Base-by-base conservation (phyloP, 2,888 invertebrate species). In the Heliconius ismenius region DNA sequence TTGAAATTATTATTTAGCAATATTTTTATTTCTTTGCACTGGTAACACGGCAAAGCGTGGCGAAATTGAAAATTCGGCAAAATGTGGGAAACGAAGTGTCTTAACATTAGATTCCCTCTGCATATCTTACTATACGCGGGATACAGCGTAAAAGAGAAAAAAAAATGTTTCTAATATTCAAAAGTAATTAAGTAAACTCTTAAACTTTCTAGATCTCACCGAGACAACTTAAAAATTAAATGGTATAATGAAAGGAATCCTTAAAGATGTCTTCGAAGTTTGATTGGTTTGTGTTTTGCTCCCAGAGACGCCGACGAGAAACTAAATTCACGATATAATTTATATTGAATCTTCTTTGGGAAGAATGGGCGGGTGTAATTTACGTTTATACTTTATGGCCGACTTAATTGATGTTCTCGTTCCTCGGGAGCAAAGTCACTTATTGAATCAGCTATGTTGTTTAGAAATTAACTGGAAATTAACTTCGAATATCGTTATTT, bases 241-340 rank as follows among this genome's bases (percentile, higher is more conserved):
- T n/a, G n/a, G n/a, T n/a, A n/a, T 58, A 70, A n/a, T 58, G 9
- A 49, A 70, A 70, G n/a, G 70, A 70, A 70, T 70, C 70, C 32
- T 58, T 54, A 70, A 58, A 58, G n/a, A 70, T 39, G 58, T 28
- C 15, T 15, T 54, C 32, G 32, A 58, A 70, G 54, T 70, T 70
- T 70, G 7, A 70, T 70, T 70, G 70, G n/a, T 70, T 58, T 58
- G 36, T 36, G n/a, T 32, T n/a, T 49, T n/a, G 28, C 69, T 49
- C 49, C 70, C 70, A 32, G 58, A n/a, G 54, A 39, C 36, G 32
- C 13, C 54, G 32, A 39, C 39, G 32, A n/a, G 11, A 28, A 2
- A 54, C 21, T 70, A 58, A 32, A 70, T 54, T 54, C 54, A 43
- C 67, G 39, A 67, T 39, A 43, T 24, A 67, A 67, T 67, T 67